Evolutionary conservation across 2,888 invertebrate species (phyloP).

Genomic region (Balanococcus diminutus): DNA sequence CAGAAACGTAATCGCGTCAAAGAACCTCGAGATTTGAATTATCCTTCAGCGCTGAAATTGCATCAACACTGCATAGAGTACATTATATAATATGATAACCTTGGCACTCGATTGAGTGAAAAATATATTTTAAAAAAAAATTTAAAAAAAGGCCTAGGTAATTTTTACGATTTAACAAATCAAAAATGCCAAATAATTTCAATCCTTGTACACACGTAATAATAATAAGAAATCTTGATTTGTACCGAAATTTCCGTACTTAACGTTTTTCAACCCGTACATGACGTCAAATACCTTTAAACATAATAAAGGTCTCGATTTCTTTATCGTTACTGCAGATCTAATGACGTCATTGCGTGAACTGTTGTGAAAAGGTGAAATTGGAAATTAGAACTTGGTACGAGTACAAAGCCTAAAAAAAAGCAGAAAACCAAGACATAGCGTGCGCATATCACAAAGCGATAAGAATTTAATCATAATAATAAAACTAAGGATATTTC

Average conservation of each 20-base stretch:
- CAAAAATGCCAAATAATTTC: background rate
- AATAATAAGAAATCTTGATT: conserved; percentile 1
- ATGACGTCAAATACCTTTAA: background rate
- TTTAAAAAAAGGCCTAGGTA: background rate
- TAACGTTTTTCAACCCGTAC: background rate
- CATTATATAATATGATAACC: background rate
- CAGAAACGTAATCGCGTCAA: background rate
- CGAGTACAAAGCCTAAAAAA: background rate
- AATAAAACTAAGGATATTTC: conserved; percentile 16
- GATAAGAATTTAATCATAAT: conserved; percentile 31
- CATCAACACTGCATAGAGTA: background rate
- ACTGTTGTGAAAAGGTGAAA: background rate
- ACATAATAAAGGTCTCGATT: background rate
- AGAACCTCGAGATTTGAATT: background rate
- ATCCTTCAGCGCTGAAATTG: background rate
- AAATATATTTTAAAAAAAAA: background rate
- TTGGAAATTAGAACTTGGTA: background rate
- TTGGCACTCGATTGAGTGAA: background rate
- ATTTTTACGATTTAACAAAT: background rate
- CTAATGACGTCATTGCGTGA: conserved; percentile 27
- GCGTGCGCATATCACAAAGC: conserved; percentile 1
- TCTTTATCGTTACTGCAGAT: background rate
- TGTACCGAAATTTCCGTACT: background rate
- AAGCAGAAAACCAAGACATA: background rate
- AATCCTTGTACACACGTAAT: background rate